Evolutionary conservation across 2,113 vertebrate species (phyloP).

Genomic region (Proteles cristata): DNA sequence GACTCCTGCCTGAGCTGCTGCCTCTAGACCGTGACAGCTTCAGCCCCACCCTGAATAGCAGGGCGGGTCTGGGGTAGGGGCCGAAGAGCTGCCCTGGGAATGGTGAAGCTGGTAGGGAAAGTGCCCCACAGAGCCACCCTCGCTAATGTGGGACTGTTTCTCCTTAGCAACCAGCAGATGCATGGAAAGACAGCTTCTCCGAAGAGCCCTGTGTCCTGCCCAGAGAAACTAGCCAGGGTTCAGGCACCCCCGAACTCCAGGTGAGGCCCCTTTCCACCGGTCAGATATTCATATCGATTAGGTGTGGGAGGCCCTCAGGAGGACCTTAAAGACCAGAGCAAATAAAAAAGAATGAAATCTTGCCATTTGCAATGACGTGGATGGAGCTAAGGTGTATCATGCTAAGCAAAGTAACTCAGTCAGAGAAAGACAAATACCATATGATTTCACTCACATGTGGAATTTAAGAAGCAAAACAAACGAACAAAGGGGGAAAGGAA

Average conservation of each 20-base stretch:
- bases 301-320: background rate
- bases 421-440: background rate
- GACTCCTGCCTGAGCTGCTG: background rate
- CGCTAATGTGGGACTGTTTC: background rate
- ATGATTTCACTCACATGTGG: background rate
- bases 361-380: background rate
- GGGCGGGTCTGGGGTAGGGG: background rate
- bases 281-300: background rate
- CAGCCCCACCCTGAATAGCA: background rate
- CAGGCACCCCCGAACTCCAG: constrained; percentile 73
- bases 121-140: background rate
- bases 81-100: background rate
- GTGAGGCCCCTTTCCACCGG: constrained; percentile 70
- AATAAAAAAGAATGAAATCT: background rate
- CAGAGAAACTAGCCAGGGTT: constrained; percentile 72
- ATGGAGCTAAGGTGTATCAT: background rate
- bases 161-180: constrained; percentile 79
- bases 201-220: constrained; percentile 75
- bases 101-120: background rate
- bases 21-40: background rate
- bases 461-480: background rate
- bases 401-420: background rate
- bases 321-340: background rate
- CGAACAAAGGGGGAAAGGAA: background rate
- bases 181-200: constrained; percentile 79